Conservation (phyloP, 2,888 invertebrate species). For the Drosophila birchii region DNA sequence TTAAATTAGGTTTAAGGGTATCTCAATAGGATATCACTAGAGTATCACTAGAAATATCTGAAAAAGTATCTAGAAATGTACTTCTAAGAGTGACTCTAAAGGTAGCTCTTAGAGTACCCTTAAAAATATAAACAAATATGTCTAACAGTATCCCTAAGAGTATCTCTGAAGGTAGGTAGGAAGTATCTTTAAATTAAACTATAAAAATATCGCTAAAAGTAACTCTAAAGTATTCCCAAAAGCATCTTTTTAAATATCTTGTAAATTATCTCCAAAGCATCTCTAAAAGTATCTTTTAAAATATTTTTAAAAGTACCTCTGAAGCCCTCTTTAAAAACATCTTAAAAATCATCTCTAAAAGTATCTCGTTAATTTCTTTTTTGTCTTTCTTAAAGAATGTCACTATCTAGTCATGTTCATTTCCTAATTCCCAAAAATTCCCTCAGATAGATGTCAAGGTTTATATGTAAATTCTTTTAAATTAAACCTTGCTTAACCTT, state of each 20-base stretch:
- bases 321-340: not conserved
- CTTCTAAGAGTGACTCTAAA: not conserved
- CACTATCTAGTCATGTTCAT: not conserved
- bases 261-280: not conserved
- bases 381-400: not conserved
- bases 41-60: rapidly evolving
- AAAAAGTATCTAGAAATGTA: not conserved
- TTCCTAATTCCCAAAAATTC: not conserved
- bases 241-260: not conserved
- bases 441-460: slow-evolving; percentile 8
- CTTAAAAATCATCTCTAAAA: not conserved
- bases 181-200: no score
- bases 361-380: not conserved
- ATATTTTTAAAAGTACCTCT: not conserved
- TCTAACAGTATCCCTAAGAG: not conserved
- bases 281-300: not conserved
- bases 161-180: no score
- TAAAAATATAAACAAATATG: no score
- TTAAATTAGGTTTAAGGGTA: no score
- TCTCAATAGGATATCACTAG: no score
- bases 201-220: not conserved
- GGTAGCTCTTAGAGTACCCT: no score
- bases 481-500: slow-evolving; percentile 17
- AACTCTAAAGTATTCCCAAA: not conserved
- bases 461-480: slow-evolving; percentile 19